A percentile compares a stretch with the other conserved stretches of the same genome.
Conservation (phyloP, 2,888 invertebrate genomes). For the Cinara cedri region DNA sequence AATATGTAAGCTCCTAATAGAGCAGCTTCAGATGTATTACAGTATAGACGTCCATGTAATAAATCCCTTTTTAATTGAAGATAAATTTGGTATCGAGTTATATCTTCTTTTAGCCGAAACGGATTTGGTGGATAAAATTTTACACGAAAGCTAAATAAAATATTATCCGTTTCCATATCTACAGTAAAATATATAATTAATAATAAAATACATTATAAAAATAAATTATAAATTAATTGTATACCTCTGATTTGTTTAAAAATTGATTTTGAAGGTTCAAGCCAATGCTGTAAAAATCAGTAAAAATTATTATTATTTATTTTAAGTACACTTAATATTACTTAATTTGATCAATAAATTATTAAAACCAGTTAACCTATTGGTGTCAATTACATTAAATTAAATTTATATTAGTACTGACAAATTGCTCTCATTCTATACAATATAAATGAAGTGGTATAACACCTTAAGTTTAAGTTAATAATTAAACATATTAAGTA, state of each 20-base stretch:
- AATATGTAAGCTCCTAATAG: constrained; percentile 89
- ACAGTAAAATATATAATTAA: constrained; percentile 61
- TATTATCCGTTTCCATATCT: constrained; percentile 82
- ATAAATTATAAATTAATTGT: constrained; percentile 56
- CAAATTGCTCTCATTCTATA: neutral
- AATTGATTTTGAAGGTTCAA: constrained; percentile 88
- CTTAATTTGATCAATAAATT: constrained; percentile 5
- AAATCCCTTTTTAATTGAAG: constrained; percentile 92
- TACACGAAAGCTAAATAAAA: constrained; percentile 93
- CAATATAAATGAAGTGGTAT: neutral
- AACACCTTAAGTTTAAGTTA: too few species aligned
- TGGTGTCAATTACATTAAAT: neutral
- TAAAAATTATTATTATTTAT: constrained; percentile 21
- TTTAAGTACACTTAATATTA: neutral
- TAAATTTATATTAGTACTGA: neutral
- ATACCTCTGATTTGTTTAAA: constrained; percentile 90
- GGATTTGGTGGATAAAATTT: constrained; percentile 98
- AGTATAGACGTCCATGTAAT: constrained; percentile 91
- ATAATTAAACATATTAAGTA: constrained; percentile 13
- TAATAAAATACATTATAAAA: neutral
- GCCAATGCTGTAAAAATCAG: constrained; percentile 81
- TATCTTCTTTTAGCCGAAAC: constrained; percentile 87
- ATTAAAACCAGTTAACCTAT: neutral
- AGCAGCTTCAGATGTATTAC: constrained; percentile 86
- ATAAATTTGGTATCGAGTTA: constrained; percentile 93